Percentiles rank a stretch among this genome's conserved stretches.
phyloP scores from a whole-genome alignment of 2,113 vertebrate genomes.

The Cryptotis parvus region DNA sequence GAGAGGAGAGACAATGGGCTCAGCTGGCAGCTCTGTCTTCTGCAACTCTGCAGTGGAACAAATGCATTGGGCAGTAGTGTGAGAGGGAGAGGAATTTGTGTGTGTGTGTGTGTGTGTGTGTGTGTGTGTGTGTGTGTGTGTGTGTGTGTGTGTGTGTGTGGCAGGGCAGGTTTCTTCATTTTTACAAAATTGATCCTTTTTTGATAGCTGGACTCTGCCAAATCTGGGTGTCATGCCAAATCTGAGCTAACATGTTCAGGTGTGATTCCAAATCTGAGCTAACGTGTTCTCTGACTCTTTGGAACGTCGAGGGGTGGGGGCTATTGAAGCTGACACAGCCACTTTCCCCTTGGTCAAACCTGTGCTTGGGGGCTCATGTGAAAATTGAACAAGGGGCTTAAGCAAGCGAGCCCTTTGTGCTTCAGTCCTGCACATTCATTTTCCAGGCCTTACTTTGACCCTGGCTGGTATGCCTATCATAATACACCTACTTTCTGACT shows the following conservation, averaged over 20 bases:
- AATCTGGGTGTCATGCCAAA: too few relatives aligned
- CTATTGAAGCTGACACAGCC: not conserved
- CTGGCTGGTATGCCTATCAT: not conserved
- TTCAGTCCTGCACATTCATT: not conserved
- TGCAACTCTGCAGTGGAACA: too few relatives aligned
- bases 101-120: too few relatives aligned
- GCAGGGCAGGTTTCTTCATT: not conserved
- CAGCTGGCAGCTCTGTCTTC: too few relatives aligned
- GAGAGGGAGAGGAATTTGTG: not conserved
- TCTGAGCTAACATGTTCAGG: too few relatives aligned
- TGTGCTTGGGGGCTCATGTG: not conserved
- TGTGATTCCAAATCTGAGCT: too few relatives aligned
- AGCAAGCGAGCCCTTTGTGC: not conserved
- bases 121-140: too few relatives aligned
- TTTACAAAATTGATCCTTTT: too few relatives aligned
- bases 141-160: too few relatives aligned
- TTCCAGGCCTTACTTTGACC: not conserved
- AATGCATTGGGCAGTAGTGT: not conserved
- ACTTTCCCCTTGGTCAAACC: not conserved
- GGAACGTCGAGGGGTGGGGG: accelerated
- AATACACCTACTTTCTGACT: not conserved
- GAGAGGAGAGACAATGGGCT: too few relatives aligned
- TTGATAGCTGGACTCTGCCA: too few relatives aligned
- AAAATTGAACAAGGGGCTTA: not conserved
- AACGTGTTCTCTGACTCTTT: not conserved